Conservation (phyloP, 2,888 invertebrate genomes). For the Sclerodermus sp. region DNA sequence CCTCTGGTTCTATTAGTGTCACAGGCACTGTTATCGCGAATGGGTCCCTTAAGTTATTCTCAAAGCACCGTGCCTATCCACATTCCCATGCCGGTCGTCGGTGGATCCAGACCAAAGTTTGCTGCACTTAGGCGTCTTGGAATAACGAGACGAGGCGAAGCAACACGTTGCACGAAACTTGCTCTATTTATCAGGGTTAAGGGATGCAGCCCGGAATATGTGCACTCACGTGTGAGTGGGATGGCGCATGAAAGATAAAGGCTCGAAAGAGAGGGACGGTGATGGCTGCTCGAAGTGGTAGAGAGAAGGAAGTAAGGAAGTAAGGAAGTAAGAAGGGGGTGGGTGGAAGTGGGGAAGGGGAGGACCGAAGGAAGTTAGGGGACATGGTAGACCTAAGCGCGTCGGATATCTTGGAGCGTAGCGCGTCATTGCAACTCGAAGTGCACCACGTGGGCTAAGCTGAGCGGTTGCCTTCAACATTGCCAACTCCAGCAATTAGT, state of each 20-base stretch:
- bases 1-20: no score
- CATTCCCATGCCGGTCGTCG: constrained; percentile 8
- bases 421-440: no score
- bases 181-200: constrained; percentile 42
- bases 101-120: constrained; percentile 18
- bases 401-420: no score
- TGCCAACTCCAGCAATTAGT: no score
- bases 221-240: constrained; percentile 12
- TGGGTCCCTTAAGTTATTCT: constrained; percentile 1
- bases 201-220: constrained; percentile 12
- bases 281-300: no score
- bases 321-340: neutral
- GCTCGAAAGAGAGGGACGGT: no score
- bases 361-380: no score
- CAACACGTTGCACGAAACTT: constrained; percentile 45
- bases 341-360: no score
- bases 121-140: constrained; percentile 19
- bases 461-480: no score
- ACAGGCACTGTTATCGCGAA: no score
- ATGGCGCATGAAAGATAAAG: constrained; percentile 3
- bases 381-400: no score
- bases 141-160: constrained; percentile 30
- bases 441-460: no score
- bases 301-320: neutral
- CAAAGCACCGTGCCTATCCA: constrained; percentile 8